A percentile compares a stretch with the other conserved stretches of the same genome.
These are phyloP conservation scores for Medauroidea extradentata DNA, from an alignment of 1,140 invertebrate genomes.

Conservation along the genomic window DNA sequence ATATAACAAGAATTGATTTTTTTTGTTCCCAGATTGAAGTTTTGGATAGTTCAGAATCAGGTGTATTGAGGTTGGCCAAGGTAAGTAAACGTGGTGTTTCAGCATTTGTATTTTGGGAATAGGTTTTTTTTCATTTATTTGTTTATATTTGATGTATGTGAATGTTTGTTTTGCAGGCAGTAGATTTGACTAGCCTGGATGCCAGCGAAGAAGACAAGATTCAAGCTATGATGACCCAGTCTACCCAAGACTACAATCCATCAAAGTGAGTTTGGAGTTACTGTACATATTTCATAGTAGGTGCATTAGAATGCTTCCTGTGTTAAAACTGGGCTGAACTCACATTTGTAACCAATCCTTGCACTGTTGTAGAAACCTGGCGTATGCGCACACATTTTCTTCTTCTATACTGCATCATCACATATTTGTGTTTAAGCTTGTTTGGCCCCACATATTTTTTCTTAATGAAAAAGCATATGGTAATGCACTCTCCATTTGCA, in stretches of 20 bases:
- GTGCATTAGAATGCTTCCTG: background rate
- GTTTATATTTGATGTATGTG: conserved; percentile 2
- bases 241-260: conserved; percentile 93
- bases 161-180: conserved; percentile 46
- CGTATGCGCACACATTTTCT: too few relatives aligned
- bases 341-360: too few relatives aligned
- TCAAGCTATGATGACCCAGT: conserved; percentile 93
- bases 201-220: conserved; percentile 96
- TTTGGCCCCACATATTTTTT: too few relatives aligned
- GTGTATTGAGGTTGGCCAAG: conserved; percentile 20
- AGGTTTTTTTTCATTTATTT: too few relatives aligned
- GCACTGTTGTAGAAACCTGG: too few relatives aligned
- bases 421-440: too few relatives aligned
- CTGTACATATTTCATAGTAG: too few relatives aligned
- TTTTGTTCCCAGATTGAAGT: conserved; percentile 1
- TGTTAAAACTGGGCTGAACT: too few relatives aligned
- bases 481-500: too few relatives aligned
- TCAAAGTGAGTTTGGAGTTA: conserved; percentile 69
- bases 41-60: conserved; percentile 16
- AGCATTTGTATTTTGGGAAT: background rate
- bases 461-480: too few relatives aligned
- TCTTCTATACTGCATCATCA: too few relatives aligned
- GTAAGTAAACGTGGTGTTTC: conserved; percentile 7
- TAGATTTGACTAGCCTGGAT: conserved; percentile 85
- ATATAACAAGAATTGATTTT: conserved; percentile 5